Percentiles rank a stretch among this genome's conserved stretches.
phyloP scores from a whole-genome alignment of 2,113 vertebrate species.

The Macrotis lagotis region DNA sequence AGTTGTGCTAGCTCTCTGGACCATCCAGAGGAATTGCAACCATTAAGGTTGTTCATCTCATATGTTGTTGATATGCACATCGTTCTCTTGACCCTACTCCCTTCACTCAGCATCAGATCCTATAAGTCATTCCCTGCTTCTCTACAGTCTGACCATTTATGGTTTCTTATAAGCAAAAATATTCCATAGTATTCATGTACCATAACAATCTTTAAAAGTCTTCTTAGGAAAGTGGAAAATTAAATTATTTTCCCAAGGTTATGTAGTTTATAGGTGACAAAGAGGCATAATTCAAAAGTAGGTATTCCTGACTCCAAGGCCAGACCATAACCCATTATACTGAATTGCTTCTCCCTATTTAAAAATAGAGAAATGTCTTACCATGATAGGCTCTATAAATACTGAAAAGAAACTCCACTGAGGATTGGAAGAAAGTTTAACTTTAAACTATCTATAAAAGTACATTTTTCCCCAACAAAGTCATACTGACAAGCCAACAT shows the following conservation, averaged over 20 bases:
- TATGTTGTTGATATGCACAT: no score
- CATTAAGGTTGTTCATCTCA: no score
- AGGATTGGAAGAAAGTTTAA: background rate
- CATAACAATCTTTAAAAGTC: background rate
- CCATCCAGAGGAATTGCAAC: no score
- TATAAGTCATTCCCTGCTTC: no score
- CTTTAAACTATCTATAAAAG: conserved; percentile 9
- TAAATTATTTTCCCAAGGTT: background rate
- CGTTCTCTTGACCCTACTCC: no score
- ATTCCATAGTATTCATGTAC: no score
- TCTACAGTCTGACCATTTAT: no score
- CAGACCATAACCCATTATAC: background rate
- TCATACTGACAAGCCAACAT: conserved; percentile 3
- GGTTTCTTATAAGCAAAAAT: no score
- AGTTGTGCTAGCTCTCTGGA: no score
- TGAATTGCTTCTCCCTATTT: background rate
- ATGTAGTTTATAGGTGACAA: background rate
- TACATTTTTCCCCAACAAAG: background rate
- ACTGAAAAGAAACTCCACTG: background rate
- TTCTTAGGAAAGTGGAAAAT: background rate
- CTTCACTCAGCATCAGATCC: no score
- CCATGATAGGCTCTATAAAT: background rate
- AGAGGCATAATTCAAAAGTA: background rate
- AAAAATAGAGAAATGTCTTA: background rate
- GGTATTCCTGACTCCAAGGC: background rate